Percentiles rank a stretch among this genome's conserved stretches.
phyloP scores from a whole-genome alignment of 1,140 invertebrate species.

The Coboldia fuscipes region DNA sequence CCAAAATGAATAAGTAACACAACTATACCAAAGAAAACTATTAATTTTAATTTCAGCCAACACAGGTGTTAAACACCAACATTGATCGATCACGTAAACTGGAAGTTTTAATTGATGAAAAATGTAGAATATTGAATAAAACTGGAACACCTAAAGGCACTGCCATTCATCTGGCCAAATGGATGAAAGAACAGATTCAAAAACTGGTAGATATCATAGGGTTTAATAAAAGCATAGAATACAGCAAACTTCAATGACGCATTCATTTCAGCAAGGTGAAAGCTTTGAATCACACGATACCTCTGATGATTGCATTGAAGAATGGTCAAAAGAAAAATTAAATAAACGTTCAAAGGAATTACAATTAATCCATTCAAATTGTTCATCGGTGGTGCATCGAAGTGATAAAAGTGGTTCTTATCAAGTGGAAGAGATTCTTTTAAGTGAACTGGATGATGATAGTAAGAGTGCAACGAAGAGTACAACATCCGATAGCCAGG shows the following conservation, averaged over 20 bases:
- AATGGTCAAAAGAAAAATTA: constrained; percentile 48
- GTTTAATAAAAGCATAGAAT: background rate
- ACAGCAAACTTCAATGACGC: background rate
- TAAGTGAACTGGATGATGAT: constrained; percentile 27
- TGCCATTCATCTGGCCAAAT: constrained; percentile 37
- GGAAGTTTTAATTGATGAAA: constrained; percentile 32
- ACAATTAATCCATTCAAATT: constrained; percentile 25
- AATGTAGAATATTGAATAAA: constrained; percentile 33
- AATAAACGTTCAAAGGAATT: constrained; percentile 39
- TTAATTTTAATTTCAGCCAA: too few relatives aligned
- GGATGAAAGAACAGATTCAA: constrained; percentile 37
- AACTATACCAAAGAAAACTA: too few relatives aligned
- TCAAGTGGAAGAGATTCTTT: constrained; percentile 19
- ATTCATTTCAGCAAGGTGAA: background rate
- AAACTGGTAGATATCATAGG: constrained; percentile 7
- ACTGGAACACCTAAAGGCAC: constrained; percentile 29
- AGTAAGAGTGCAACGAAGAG: constrained; percentile 37
- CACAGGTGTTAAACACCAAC: too few relatives aligned
- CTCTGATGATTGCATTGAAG: constrained; percentile 29
- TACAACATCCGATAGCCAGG: constrained; percentile 49
- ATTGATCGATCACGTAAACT: too few relatives aligned
- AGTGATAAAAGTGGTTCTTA: constrained; percentile 16
- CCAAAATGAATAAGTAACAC: too few relatives aligned
- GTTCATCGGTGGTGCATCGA: constrained; percentile 15
- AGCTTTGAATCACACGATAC: too few relatives aligned